Evolutionary conservation across 2,888 invertebrate genomes (phyloP), one percentile per base, ranked within the genome.

Genomic region (Pasiphila rectangulata): DNA sequence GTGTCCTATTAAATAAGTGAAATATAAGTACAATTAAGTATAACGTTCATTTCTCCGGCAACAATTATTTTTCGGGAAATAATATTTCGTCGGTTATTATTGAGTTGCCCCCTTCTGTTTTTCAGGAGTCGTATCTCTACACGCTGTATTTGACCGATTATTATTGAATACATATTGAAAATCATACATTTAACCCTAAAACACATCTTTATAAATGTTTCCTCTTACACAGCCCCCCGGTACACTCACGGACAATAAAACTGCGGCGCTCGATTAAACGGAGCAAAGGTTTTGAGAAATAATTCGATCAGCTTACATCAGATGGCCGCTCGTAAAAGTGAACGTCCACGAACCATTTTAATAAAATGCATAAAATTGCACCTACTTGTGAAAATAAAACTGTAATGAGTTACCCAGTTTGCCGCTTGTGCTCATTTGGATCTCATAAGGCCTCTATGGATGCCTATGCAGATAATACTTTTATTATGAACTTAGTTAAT

Each of bases 301-400:
- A 45, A 42, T 45, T 41, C 27, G 41, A 45, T 45, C 50, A 34
- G 45, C 23, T 27, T 37, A 41, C 37, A 37, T 50, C 41, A 36
- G 24, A 17, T 29, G 40, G 6, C 27, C 29, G 20, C 4, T 50
- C 50, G 50, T 50, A 37, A 45, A 45, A 45, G 6, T 13, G 27
- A 38, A 32, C 43, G 39, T 35, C 20, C 36, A 29, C 24, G 27
- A 20, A 15, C 29, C 12, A 16, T 36, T 43, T 30, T 12, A 23
- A 12, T 20, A 25, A 48, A 34, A 34, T 32, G 25, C 27, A 43
- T 38, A 15, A 29, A 39, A 35, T 19, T 34, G 25, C 25, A 23
- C 13, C 25, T 34, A 35, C 34, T 39, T 34, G 10, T 5, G 15
- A 19, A 32, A 16, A 17, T 19, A 44, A 29, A 24, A 38, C 12